These are phyloP conservation scores for Eidolon dupreanum DNA, from an alignment of 2,797 vertebrate species.

Conservation along the genomic window DNA sequence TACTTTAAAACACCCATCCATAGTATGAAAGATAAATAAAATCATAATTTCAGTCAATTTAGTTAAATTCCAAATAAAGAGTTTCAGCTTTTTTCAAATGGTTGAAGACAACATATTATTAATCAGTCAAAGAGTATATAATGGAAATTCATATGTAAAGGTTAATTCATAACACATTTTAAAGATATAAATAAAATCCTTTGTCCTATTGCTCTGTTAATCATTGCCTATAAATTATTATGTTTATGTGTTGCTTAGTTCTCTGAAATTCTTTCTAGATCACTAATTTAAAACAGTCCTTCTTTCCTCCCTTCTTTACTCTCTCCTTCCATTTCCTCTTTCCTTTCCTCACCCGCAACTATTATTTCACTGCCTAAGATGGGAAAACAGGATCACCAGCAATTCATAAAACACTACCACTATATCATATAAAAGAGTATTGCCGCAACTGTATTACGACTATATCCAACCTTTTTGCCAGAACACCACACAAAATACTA, in stretches of 20 bases:
- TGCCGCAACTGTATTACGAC: not conserved
- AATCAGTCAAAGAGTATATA: not conserved
- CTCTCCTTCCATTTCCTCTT: not conserved
- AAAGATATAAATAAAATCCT: constrained; percentile 5
- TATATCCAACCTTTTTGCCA: not conserved
- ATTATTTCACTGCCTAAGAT: not conserved
- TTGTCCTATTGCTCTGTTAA: not conserved
- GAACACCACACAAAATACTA: not conserved
- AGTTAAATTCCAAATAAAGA: constrained; percentile 14
- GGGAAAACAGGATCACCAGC: not conserved
- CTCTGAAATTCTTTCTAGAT: not conserved
- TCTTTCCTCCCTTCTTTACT: not conserved
- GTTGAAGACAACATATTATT: not conserved
- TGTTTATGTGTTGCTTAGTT: not conserved
- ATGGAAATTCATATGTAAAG: not conserved
- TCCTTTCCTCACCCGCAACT: not conserved
- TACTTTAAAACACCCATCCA: not conserved
- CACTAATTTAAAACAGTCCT: not conserved
- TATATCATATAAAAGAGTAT: not conserved
- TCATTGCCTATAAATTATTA: not conserved
- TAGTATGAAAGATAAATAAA: not conserved
- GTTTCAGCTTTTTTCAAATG: not conserved
- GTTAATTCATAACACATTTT: constrained; percentile 2
- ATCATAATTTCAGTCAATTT: not conserved
- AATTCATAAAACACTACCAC: not conserved